These are phyloP conservation scores for Novumbra hubbsi DNA, from an alignment of 2,797 vertebrate genomes.

Conservation along the genomic window DNA sequence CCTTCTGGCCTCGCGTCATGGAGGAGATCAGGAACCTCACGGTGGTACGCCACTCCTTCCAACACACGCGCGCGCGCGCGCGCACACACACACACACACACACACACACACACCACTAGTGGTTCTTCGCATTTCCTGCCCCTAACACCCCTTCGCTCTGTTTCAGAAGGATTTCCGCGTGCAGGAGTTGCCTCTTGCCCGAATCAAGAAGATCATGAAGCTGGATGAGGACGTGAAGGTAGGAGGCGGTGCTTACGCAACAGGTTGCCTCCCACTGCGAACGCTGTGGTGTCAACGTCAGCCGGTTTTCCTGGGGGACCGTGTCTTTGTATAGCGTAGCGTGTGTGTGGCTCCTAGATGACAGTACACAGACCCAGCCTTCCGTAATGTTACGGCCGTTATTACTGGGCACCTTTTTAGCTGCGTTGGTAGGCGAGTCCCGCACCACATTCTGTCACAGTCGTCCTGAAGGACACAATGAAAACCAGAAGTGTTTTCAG, in stretches of 20 bases:
- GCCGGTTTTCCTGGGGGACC: neutral
- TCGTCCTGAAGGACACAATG: no score
- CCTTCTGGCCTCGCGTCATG: constrained; percentile 98
- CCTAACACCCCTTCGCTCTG: constrained; percentile 40
- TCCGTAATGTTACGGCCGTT: no score
- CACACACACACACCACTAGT: constrained; percentile 10
- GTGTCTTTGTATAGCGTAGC: neutral
- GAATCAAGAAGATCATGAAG: constrained; percentile 99
- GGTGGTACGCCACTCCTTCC: constrained; percentile 78
- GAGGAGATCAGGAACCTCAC: constrained; percentile 97
- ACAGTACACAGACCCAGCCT: neutral
- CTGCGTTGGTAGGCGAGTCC: no score
- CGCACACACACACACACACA: neutral
- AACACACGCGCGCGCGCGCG: neutral
- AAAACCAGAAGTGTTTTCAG: no score
- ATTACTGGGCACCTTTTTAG: no score
- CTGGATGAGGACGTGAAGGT: constrained; percentile 99
- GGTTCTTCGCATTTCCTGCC: neutral
- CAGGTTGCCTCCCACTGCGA: neutral
- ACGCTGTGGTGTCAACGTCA: neutral
- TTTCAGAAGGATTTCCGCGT: constrained; percentile 98
- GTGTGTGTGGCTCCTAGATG: neutral
- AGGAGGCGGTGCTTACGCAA: constrained; percentile 29
- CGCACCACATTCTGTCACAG: no score
- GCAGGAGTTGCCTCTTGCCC: constrained; percentile 95